These are phyloP conservation scores for Platichthys flesus DNA, from an alignment of 2,113 vertebrate genomes.

Conservation along the genomic window DNA sequence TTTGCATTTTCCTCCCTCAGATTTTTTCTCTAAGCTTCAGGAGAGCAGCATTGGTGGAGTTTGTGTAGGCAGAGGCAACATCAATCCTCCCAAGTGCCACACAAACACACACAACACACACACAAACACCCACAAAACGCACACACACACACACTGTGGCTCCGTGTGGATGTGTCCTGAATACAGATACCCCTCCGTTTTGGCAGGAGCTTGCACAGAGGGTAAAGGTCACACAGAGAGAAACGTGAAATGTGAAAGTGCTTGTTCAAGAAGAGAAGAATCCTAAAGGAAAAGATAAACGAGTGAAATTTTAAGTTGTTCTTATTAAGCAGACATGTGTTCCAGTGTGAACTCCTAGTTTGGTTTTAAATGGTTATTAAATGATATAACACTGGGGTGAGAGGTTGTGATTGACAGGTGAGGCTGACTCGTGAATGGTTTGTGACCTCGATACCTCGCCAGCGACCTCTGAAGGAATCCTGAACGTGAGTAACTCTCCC, in stretches of 20 bases:
- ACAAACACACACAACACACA: conserved; percentile 14
- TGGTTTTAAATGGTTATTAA: no score
- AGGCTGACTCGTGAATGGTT: no score
- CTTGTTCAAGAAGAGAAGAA: no score
- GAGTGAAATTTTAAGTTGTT: no score
- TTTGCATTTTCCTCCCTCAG: conserved; percentile 18
- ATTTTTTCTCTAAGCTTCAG: conserved; percentile 11
- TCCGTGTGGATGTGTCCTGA: conserved; percentile 56
- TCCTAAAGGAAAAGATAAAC: no score
- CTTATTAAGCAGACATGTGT: no score
- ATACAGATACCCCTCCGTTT: conserved; percentile 60
- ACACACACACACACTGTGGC: conserved; percentile 51
- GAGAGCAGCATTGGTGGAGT: conserved; percentile 29
- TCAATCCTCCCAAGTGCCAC: conserved; percentile 49
- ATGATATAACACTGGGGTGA: no score
- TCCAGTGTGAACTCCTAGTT: no score
- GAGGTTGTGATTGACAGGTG: no score
- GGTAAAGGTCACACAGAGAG: conserved; percentile 49
- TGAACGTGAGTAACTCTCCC: no score
- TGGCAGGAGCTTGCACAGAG: conserved; percentile 43
- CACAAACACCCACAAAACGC: conserved; percentile 1
- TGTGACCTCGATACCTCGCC: no score
- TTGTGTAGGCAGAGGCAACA: conserved; percentile 56
- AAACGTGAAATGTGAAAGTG: neutral
- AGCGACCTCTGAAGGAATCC: no score